phyloP scores from a whole-genome alignment of 2,888 invertebrate species.

The Campoletis raptor region DNA sequence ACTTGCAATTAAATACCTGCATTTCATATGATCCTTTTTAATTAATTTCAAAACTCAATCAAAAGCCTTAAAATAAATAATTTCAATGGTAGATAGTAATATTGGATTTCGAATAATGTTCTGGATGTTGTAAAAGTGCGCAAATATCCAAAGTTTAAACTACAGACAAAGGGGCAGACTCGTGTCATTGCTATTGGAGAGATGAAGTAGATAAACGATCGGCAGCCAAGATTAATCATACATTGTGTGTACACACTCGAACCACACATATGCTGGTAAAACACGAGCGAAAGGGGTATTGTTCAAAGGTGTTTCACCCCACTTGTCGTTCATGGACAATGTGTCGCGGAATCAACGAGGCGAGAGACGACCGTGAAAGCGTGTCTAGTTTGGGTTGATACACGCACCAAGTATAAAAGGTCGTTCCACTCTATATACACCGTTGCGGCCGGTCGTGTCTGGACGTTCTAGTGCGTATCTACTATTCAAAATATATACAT shows the following conservation, averaged over 20 bases:
- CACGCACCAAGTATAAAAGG: conserved; percentile 39
- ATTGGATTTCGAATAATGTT: not conserved
- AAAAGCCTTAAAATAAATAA: not conserved
- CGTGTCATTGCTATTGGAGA: conserved; percentile 38
- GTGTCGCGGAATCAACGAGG: conserved; percentile 30
- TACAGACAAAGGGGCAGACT: conserved; percentile 14
- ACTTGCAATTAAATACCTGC: not conserved
- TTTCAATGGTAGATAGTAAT: not conserved
- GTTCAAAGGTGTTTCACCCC: conserved; percentile 42
- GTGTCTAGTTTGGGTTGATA: conserved; percentile 21
- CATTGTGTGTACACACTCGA: not conserved
- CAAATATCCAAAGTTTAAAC: not conserved
- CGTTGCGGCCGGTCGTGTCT: conserved; percentile 23
- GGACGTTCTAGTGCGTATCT: conserved; percentile 27
- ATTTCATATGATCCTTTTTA: not conserved
- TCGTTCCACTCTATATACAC: conserved; percentile 32
- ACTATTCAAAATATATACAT: not conserved
- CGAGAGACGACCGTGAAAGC: conserved; percentile 53
- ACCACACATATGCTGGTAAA: conserved; percentile 14
- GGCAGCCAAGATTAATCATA: conserved; percentile 25
- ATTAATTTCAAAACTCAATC: not conserved
- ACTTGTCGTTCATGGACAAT: conserved; percentile 31
- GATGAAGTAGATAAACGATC: conserved; percentile 54
- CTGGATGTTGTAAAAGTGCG: not conserved
- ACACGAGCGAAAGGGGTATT: conserved; percentile 20